Percentiles rank a stretch among this genome's conserved stretches.
Conservation (phyloP, 2,888 invertebrate species). For the Himalopsyche tibetana region DNA sequence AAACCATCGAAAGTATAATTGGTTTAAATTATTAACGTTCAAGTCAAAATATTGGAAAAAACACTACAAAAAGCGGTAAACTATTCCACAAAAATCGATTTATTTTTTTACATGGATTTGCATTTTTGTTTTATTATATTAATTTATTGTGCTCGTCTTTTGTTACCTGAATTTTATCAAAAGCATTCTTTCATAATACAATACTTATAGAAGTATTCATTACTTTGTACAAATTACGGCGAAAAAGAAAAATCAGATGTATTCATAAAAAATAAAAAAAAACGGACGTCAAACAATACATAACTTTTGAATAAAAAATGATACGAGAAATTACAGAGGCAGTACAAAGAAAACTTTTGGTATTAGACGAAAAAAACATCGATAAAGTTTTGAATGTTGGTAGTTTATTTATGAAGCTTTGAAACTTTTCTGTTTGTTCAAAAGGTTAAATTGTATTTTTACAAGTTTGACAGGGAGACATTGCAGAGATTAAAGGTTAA, state of each 20-base stretch:
- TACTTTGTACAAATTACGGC: too few species aligned
- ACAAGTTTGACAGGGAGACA: neutral
- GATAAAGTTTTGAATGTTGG: slow-evolving; percentile 12
- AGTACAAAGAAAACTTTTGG: neutral
- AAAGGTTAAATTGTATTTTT: neutral
- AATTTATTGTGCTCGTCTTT: too few species aligned
- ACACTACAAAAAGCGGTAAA: too few species aligned
- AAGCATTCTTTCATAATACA: too few species aligned
- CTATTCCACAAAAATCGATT: too few species aligned
- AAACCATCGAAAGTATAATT: too few species aligned
- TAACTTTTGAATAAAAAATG: neutral
- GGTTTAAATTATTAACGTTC: too few species aligned
- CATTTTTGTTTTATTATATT: too few species aligned
- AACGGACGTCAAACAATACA: neutral
- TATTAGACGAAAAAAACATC: slow-evolving; percentile 5
- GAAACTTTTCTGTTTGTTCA: neutral
- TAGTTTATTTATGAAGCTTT: slow-evolving; percentile 5
- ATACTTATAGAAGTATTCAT: too few species aligned
- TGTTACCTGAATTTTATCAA: too few species aligned
- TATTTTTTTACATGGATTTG: too few species aligned
- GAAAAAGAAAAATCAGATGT: neutral
- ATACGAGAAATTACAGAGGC: neutral
- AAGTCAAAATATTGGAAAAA: too few species aligned
- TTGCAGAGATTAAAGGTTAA: neutral
- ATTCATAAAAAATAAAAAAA: neutral